A percentile compares a stretch with the other conserved stretches of the same genome.
Conservation (phyloP, 2,797 vertebrate genomes). For the Tarsius wallacei region DNA sequence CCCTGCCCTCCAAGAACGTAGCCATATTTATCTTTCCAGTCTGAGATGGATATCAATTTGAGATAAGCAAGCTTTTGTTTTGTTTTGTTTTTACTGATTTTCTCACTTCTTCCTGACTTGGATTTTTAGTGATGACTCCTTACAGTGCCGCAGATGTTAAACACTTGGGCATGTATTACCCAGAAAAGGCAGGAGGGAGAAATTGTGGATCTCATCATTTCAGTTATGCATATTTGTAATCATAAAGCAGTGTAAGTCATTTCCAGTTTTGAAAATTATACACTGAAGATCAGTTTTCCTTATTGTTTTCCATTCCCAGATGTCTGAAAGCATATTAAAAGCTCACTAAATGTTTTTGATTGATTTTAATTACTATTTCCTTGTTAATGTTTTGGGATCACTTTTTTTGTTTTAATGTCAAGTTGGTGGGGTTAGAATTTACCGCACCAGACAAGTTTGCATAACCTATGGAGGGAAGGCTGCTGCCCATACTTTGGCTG, state of each 20-base stretch:
- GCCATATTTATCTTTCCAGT: neutral
- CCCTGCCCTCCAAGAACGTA: neutral
- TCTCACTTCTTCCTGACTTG: neutral
- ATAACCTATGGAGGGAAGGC: neutral
- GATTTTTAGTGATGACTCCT: neutral
- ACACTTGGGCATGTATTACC: neutral
- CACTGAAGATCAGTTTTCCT: neutral
- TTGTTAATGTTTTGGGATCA: slow-evolving; percentile 1
- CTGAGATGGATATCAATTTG: neutral
- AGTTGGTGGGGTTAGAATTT: slow-evolving; percentile 41
- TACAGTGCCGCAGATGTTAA: neutral
- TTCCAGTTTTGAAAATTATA: slow-evolving; percentile 3
- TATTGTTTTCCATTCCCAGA: slow-evolving; percentile 19
- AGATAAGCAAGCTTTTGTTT: neutral
- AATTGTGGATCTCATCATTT: neutral
- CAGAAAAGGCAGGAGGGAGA: neutral
- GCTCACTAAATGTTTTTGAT: slow-evolving; percentile 6
- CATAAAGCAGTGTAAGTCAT: neutral
- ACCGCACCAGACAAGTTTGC: neutral
- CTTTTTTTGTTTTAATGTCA: neutral
- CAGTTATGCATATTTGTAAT: neutral
- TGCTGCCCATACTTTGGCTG: neutral
- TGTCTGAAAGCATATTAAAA: slow-evolving; percentile 4
- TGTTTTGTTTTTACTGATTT: neutral
- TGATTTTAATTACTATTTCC: slow-evolving; percentile 48